phyloP scores from a whole-genome alignment of 2,888 invertebrate genomes.

The Perdita meconis region DNA sequence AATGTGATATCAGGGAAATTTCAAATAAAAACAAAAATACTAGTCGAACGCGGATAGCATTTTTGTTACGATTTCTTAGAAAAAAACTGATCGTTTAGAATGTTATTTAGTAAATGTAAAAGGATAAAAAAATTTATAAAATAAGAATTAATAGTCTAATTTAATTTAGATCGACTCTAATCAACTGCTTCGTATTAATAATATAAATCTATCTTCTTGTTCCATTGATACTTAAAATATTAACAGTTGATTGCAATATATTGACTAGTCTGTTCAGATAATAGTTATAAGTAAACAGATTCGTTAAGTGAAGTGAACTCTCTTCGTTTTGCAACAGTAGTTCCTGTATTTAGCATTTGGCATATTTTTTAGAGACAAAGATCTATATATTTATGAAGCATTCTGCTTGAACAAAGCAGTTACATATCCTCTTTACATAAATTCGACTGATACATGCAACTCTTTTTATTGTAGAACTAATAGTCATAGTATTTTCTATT shows the following conservation, averaged over 20 bases:
- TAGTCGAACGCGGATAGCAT: conserved; percentile 36
- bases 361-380: conserved; percentile 19
- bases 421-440: conserved; percentile 46
- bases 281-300: conserved; percentile 15
- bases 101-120: conserved; percentile 17
- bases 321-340: conserved; percentile 23
- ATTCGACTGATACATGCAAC: conserved; percentile 19
- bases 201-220: neutral
- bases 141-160: neutral
- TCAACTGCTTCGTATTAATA: conserved; percentile 18
- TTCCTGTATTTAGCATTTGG: conserved; percentile 28
- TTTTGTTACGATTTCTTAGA: conserved; percentile 30
- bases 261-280: conserved; percentile 21
- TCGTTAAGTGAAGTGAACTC: neutral
- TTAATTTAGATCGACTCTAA: conserved; percentile 16
- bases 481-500: conserved; percentile 19
- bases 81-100: conserved; percentile 17
- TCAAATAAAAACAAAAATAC: conserved; percentile 26
- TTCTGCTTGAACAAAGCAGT: conserved; percentile 24
- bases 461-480: conserved; percentile 16
- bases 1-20: conserved; percentile 42
- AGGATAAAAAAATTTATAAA: conserved; percentile 12
- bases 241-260: conserved; percentile 21
- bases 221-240: conserved; percentile 15
- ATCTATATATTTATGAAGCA: conserved; percentile 22